Evolutionary conservation across 2,113 vertebrate genomes (phyloP), one percentile per base, ranked within the genome.

Genomic region (Pheucticus melanocephalus): DNA sequence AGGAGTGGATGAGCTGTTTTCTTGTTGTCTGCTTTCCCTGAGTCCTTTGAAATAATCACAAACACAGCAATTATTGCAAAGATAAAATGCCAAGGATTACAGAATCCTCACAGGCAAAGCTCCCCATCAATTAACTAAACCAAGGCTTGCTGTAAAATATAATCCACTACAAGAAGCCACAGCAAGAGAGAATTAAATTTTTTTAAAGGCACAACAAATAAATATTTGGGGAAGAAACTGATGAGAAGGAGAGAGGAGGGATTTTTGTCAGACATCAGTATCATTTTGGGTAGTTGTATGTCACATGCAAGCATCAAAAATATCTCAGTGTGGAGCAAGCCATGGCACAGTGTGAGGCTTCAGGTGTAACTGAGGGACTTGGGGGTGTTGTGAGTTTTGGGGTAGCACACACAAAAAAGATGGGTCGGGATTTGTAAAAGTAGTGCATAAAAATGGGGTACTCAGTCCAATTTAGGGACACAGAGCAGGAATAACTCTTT

Each of bases 31-130:
- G 69, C 40, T 92, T 83, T 95, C 86, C 54, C 85, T 25, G 51
- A 90, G 90, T 48, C 90, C 79, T 96, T 90, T 86, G 88, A 93
- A 95, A 96, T 93, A 83, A 90, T 83, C 79, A 93, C 88, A 93
- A 93, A 92, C 79, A 87, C 14, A 78, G 90, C 76, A 96, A 93
- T 92, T 93, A 97, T 92, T 94, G 65, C 82, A 44, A 86, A 96
- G 95, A 95, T 96, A 95, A 97, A 96, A 93, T 48, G 92, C 71
- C 71, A 88, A 88, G 90, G 95, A 96, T 97, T 94, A 96, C 53
- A 60, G 84, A 94, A 94, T 92, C 79, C 95, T 96, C 90, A 61
- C 79, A 92, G 90, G 94, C 95, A 97, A 95, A 96, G 85, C 82
- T 93, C 69, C 59, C 90, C 93, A 95, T 95, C 94, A 96, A 88